Conservation (phyloP, 2,113 vertebrate genomes). For the Petaurus breviceps region DNA sequence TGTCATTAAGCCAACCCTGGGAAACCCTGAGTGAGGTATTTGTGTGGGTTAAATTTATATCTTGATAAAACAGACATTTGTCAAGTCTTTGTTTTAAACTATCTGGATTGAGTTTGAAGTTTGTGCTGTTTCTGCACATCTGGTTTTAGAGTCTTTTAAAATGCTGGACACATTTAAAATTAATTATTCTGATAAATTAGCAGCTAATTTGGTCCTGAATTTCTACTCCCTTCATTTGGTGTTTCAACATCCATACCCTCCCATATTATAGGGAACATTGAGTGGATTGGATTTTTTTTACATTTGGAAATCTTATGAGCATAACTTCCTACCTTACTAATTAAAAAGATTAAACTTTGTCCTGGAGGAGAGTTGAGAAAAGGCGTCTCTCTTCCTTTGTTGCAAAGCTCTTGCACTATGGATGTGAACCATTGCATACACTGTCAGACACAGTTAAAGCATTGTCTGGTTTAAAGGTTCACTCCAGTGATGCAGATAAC, state of each 20-base stretch:
- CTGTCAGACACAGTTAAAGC: neutral
- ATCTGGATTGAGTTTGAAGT: conserved; percentile 13
- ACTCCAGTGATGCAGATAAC: neutral
- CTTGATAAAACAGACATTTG: conserved; percentile 14
- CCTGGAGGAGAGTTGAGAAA: neutral
- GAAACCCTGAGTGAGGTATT: conserved; percentile 12
- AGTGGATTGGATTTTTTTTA: conserved; percentile 22
- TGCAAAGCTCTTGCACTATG: neutral
- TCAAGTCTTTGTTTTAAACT: neutral
- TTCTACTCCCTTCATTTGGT: conserved; percentile 5
- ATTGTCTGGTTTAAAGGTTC: neutral
- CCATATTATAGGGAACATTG: conserved; percentile 27
- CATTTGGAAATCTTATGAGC: neutral
- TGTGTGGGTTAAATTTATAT: neutral
- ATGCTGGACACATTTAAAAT: conserved; percentile 37
- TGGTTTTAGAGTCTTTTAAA: conserved; percentile 19
- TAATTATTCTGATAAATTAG: conserved; percentile 33
- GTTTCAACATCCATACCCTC: conserved; percentile 21
- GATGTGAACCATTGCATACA: neutral
- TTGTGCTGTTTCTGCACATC: conserved; percentile 18
- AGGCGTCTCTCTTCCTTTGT: neutral
- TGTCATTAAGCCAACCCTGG: neutral
- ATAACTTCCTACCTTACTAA: neutral
- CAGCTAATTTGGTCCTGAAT: conserved; percentile 47
- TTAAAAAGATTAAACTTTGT: neutral